Evolutionary conservation across 2,113 vertebrate genomes (phyloP).

Genomic region (Typhlomys cinereus): DNA sequence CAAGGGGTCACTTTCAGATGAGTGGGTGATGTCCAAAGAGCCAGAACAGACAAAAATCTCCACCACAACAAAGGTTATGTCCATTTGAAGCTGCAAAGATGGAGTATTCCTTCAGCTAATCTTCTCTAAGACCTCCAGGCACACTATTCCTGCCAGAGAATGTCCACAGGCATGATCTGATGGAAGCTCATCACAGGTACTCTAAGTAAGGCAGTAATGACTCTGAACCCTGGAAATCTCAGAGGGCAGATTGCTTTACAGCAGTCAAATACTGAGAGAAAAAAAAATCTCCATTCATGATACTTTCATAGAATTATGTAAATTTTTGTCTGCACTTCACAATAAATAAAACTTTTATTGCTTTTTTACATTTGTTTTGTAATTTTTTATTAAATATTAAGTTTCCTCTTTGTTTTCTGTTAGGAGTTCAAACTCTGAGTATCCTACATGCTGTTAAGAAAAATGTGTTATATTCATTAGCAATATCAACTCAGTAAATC

Average conservation of each 20-base stretch:
- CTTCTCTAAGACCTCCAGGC: neutral
- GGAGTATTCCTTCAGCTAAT: neutral
- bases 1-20: neutral
- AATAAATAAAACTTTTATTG: constrained; percentile 46
- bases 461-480: neutral
- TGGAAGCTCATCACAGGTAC: neutral
- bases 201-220: neutral
- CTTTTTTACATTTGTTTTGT: constrained; percentile 13
- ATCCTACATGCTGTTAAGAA: neutral
- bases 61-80: neutral
- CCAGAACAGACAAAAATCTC: too few species aligned
- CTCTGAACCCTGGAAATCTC: neutral
- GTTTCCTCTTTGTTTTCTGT: neutral
- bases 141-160: neutral
- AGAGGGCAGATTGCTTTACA: neutral
- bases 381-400: constrained; percentile 1
- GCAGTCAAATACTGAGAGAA: constrained; percentile 6
- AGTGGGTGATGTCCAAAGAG: neutral
- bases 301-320: constrained; percentile 63
- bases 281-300: constrained; percentile 54
- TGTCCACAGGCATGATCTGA: too few species aligned
- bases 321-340: constrained; percentile 4
- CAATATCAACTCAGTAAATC: neutral
- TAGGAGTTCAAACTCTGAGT: neutral
- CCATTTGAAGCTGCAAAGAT: neutral